Evolutionary conservation across 2,888 invertebrate genomes (phyloP).

Genomic region (Eupithecia inturbata): DNA sequence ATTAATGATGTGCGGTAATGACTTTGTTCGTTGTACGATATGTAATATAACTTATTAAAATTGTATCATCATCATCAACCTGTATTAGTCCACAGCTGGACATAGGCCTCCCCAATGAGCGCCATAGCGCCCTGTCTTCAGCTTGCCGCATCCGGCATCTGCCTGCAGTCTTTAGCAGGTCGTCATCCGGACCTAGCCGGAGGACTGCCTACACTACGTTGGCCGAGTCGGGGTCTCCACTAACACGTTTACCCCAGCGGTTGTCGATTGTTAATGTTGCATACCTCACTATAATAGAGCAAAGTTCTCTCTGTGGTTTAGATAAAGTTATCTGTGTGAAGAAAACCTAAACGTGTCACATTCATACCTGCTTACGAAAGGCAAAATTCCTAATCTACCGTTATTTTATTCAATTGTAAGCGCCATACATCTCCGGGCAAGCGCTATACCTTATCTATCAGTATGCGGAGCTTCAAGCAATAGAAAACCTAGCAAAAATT

Average conservation of each 20-base stretch:
- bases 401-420: not conserved
- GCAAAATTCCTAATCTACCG: not conserved
- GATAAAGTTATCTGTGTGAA: not conserved
- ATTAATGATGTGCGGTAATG: conserved; percentile 43
- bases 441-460: too few species aligned
- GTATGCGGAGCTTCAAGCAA: not conserved
- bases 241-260: too few species aligned
- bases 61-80: too few species aligned
- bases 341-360: not conserved
- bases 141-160: too few species aligned
- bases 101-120: too few species aligned
- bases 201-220: too few species aligned
- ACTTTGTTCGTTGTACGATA: conserved; percentile 28
- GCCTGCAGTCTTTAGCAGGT: too few species aligned
- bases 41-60: conserved; percentile 39
- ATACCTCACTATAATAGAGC: not conserved
- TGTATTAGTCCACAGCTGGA: too few species aligned
- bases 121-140: too few species aligned
- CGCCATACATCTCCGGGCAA: not conserved
- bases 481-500: not conserved
- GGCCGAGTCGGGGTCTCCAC: too few species aligned
- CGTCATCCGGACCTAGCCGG: too few species aligned
- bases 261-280: too few species aligned
- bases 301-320: not conserved
- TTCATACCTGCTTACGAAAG: not conserved